These are phyloP conservation scores for Pluvialis apricaria DNA, from an alignment of 2,113 vertebrate species.

Conservation along the genomic window DNA sequence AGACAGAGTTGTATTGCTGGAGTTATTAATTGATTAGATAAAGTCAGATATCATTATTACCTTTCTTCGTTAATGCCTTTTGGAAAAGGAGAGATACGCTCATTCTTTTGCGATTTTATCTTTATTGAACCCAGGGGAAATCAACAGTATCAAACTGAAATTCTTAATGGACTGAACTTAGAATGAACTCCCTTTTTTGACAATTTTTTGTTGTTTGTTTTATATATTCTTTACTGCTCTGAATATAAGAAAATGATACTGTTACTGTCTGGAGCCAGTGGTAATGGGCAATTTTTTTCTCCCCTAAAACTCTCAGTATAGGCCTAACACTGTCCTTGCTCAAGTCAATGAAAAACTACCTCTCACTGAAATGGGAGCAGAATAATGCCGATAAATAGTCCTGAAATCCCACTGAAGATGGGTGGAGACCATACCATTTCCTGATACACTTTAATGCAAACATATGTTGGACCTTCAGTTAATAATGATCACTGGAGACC, in stretches of 20 bases:
- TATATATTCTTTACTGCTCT: neutral
- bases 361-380: neutral
- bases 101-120: neutral
- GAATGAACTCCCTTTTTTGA: conserved; percentile 34
- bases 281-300: neutral
- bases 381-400: neutral
- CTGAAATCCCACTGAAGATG: conserved; percentile 35
- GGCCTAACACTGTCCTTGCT: neutral
- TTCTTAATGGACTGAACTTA: conserved; percentile 43
- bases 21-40: neutral
- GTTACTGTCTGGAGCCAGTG: neutral
- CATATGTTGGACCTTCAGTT: neutral
- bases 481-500: neutral
- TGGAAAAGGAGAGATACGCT: neutral
- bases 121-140: conserved; percentile 43
- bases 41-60: neutral
- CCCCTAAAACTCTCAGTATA: neutral
- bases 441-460: conserved; percentile 8
- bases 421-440: neutral
- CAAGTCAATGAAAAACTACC: conserved; percentile 4
- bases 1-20: neutral
- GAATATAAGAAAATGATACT: neutral
- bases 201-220: neutral
- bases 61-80: neutral
- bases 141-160: conserved; percentile 12